These are phyloP conservation scores for Pontoporia blainvillei DNA, from an alignment of 2,113 vertebrate genomes.

Conservation along the genomic window DNA sequence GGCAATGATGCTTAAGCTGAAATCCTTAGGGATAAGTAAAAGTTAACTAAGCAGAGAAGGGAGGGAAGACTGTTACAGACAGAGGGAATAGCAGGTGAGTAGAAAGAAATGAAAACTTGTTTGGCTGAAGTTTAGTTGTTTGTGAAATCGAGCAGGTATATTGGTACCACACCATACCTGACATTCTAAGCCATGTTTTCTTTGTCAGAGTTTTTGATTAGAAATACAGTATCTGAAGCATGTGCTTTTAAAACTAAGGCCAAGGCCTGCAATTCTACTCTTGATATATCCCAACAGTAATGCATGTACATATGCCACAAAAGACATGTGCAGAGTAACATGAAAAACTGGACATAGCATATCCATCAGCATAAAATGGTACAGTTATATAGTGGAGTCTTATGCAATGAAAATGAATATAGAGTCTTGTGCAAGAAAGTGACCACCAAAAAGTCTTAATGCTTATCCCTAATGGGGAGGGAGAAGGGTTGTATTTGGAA, in stretches of 20 bases:
- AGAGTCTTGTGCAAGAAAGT: background rate
- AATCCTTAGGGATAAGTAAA: conserved; percentile 1
- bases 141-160: background rate
- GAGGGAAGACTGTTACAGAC: background rate
- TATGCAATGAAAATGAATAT: background rate
- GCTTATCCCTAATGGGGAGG: background rate
- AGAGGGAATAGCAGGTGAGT: background rate
- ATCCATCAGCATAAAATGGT: background rate
- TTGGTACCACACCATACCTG: background rate
- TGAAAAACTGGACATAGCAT: background rate
- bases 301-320: background rate
- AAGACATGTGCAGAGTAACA: background rate
- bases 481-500: background rate
- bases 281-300: background rate
- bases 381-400: background rate
- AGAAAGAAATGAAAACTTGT: background rate
- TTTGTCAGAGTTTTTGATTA: background rate
- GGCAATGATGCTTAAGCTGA: background rate
- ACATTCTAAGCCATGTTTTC: background rate
- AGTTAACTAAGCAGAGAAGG: background rate
- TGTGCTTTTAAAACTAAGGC: background rate
- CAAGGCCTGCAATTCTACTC: background rate
- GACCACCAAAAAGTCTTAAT: background rate
- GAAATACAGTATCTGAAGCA: background rate
- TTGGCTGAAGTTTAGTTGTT: background rate